Evolutionary conservation across 2,888 invertebrate genomes (phyloP).

Genomic region (Limenitis camilla): DNA sequence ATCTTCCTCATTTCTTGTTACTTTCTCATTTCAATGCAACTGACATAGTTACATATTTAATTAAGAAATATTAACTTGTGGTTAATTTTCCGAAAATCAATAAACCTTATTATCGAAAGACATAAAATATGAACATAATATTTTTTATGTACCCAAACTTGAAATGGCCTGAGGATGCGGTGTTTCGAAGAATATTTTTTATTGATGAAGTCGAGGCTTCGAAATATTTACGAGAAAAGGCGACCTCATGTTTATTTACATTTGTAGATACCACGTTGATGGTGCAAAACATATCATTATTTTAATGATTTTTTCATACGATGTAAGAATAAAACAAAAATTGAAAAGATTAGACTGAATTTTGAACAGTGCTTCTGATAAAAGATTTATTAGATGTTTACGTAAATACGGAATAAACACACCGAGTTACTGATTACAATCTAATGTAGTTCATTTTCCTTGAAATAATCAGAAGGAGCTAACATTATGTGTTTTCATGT

Average conservation of each 20-base stretch:
- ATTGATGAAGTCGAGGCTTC: slow-evolving; percentile 18
- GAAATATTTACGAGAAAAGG: background rate
- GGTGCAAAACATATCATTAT: background rate
- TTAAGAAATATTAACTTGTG: slow-evolving; percentile 20
- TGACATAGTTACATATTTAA: slow-evolving; percentile 23
- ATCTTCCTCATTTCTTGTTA: slow-evolving; percentile 12
- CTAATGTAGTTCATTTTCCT: too few species aligned
- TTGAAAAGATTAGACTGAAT: too few species aligned
- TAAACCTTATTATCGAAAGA: slow-evolving; percentile 26
- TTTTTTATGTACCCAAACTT: slow-evolving; percentile 22
- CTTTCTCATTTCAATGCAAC: slow-evolving; percentile 14
- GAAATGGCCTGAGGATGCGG: slow-evolving; percentile 22
- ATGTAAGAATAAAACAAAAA: too few species aligned
- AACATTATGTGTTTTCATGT: too few species aligned
- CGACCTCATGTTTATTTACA: slow-evolving; percentile 6
- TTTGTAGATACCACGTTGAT: background rate
- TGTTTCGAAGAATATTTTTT: slow-evolving; percentile 23
- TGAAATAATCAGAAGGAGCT: too few species aligned
- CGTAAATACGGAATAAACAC: too few species aligned
- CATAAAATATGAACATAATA: slow-evolving; percentile 19
- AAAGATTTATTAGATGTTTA: too few species aligned
- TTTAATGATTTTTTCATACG: too few species aligned
- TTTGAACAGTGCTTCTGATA: too few species aligned
- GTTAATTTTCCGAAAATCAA: slow-evolving; percentile 26
- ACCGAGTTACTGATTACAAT: too few species aligned